Conservation (phyloP, 2,797 vertebrate species). For the Poecilia gillii region DNA sequence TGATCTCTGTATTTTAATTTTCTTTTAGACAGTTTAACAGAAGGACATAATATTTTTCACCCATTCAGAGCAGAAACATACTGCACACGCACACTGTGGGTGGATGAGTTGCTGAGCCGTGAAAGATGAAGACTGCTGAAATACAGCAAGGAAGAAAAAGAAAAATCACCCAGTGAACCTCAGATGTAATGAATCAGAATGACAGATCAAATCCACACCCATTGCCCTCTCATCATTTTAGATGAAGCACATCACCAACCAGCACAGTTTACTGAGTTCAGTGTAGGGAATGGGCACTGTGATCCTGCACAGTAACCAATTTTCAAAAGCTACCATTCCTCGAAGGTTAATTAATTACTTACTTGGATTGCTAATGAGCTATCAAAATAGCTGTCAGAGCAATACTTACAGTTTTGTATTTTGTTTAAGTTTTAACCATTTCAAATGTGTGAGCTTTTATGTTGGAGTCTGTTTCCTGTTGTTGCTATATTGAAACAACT, state of each 20-base stretch:
- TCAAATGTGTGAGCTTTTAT: neutral
- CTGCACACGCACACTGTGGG: slow-evolving; percentile 4
- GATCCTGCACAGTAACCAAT: neutral
- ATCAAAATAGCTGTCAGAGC: neutral
- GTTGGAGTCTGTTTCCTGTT: neutral
- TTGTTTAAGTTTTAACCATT: neutral
- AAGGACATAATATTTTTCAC: neutral
- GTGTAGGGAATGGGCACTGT: neutral
- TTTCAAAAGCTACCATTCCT: neutral
- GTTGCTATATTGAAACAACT: too few species aligned
- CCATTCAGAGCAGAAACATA: neutral
- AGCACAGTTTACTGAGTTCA: slow-evolving; percentile 5
- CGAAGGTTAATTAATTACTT: neutral
- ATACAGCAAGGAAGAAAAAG: slow-evolving; percentile 2
- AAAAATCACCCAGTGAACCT: slow-evolving; percentile 25
- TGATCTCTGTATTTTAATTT: neutral
- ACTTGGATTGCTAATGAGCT: neutral
- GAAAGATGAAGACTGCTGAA: slow-evolving; percentile 9
- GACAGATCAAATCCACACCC: slow-evolving; percentile 15
- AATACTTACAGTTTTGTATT: neutral
- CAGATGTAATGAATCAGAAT: slow-evolving; percentile 24
- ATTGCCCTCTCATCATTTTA: slow-evolving; percentile 16
- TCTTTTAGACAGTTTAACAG: neutral
- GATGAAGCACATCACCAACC: slow-evolving; percentile 12
- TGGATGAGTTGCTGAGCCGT: slow-evolving; percentile 8